A percentile compares a stretch with the other conserved stretches of the same genome.
phyloP scores from a whole-genome alignment of 1,140 invertebrate species.

The Chlorops oryzae region DNA sequence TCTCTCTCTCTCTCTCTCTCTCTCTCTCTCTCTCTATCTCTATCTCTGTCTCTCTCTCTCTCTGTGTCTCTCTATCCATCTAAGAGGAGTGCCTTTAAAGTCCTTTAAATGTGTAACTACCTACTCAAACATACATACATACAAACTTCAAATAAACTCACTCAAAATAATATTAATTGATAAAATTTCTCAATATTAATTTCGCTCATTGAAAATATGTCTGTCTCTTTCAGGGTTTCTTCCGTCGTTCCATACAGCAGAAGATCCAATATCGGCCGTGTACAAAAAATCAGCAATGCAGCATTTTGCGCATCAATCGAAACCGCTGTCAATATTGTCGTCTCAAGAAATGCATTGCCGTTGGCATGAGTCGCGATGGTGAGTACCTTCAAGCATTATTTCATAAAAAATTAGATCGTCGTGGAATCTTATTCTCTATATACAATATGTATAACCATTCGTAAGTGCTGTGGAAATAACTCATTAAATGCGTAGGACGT shows the following conservation, averaged over 20 bases:
- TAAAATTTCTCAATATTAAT: neutral
- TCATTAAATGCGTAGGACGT: too few relatives aligned
- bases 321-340: slow-evolving; percentile 96
- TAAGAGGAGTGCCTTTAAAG: too few relatives aligned
- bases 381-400: slow-evolving; percentile 44
- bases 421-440: neutral
- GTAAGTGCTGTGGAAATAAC: neutral
- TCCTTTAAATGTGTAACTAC: too few relatives aligned
- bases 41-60: too few relatives aligned
- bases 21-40: too few relatives aligned
- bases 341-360: slow-evolving; percentile 95
- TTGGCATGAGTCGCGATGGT: slow-evolving; percentile 98
- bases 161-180: neutral
- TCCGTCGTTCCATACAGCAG: slow-evolving; percentile 89
- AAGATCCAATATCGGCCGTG: slow-evolving; percentile 97
- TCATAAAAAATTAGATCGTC: too few relatives aligned
- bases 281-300: slow-evolving; percentile 96
- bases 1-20: too few relatives aligned
- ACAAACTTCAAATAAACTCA: neutral
- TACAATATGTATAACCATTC: neutral
- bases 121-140: neutral
- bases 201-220: slow-evolving; percentile 9
- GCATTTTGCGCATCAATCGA: slow-evolving; percentile 91
- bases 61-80: too few relatives aligned
- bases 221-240: slow-evolving; percentile 66